phyloP scores from a whole-genome alignment of 92 coral and sea anemone genomes.

The Zoanthus sociatus region DNA sequence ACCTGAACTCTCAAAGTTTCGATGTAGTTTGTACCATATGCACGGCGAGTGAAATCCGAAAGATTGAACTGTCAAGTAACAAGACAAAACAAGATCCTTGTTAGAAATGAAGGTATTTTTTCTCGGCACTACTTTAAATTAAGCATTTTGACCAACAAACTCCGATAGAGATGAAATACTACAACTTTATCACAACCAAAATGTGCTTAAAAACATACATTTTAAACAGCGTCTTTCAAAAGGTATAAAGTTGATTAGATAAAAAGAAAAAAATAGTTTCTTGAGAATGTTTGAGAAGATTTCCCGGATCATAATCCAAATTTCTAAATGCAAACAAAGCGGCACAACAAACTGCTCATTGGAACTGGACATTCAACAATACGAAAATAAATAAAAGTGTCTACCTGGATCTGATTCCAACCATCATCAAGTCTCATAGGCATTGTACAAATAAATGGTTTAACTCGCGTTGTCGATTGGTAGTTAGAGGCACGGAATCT shows the following conservation, averaged over 20 bases:
- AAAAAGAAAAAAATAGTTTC: background rate
- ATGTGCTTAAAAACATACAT: background rate
- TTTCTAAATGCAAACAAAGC: conserved; percentile 20
- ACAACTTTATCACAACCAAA: background rate
- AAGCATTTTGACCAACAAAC: background rate
- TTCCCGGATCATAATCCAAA: conserved; percentile 10
- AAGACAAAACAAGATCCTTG: background rate
- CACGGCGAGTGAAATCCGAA: conserved; percentile 98
- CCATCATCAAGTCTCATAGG: conserved; percentile 99
- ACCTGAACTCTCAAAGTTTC: conserved; percentile 99
- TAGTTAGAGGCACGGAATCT: conserved; percentile 99
- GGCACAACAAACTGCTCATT: background rate
- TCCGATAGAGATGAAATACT: background rate
- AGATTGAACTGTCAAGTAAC: conserved; percentile 85
- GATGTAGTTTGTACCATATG: conserved; percentile 99
- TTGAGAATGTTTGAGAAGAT: background rate
- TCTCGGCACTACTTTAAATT: background rate
- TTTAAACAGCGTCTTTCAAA: background rate
- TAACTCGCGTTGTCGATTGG: conserved; percentile 97
- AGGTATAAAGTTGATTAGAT: background rate
- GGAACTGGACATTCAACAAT: background rate
- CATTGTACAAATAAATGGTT: conserved; percentile 99
- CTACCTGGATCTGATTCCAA: conserved; percentile 99
- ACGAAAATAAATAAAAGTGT: background rate
- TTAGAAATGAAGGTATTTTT: background rate